Conservation (phyloP, 2,113 vertebrate genomes). For the Aviceda subcristata region DNA sequence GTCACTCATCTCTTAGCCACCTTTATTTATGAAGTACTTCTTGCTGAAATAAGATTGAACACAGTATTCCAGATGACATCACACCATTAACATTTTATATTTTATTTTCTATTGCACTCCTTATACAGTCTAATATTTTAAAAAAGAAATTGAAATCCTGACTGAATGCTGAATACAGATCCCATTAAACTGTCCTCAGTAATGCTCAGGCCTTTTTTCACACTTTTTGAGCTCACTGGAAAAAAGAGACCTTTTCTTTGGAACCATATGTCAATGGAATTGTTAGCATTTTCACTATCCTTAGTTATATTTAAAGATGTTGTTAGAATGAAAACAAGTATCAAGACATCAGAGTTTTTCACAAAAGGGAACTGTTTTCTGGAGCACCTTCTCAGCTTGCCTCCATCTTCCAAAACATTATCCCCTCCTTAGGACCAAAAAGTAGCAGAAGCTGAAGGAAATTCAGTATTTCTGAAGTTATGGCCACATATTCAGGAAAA, state of each 20-base stretch:
- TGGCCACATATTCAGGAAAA: not conserved
- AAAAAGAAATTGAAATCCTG: not conserved
- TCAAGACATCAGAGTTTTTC: not conserved
- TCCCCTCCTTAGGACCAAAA: not conserved
- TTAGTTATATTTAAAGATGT: not conserved
- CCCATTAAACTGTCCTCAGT: not conserved
- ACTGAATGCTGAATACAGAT: not conserved
- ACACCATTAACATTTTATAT: not conserved
- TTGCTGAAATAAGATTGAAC: not conserved
- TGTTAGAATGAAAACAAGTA: not conserved
- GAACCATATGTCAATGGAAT: not conserved
- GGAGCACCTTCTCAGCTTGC: not conserved
- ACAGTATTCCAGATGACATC: not conserved
- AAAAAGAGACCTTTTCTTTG: not conserved
- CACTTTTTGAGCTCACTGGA: not conserved
- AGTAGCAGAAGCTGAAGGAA: not conserved
- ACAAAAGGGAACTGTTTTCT: not conserved
- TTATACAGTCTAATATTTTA: not conserved
- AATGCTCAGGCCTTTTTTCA: not conserved
- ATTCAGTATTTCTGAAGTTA: not conserved
- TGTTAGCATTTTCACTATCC: not conserved
- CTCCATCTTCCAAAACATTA: not conserved
- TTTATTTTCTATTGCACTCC: not conserved
- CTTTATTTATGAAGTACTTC: not conserved
- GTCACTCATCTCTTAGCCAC: not conserved